Conservation (phyloP, 1,140 invertebrate genomes). For the Andricus grossulariae region DNA sequence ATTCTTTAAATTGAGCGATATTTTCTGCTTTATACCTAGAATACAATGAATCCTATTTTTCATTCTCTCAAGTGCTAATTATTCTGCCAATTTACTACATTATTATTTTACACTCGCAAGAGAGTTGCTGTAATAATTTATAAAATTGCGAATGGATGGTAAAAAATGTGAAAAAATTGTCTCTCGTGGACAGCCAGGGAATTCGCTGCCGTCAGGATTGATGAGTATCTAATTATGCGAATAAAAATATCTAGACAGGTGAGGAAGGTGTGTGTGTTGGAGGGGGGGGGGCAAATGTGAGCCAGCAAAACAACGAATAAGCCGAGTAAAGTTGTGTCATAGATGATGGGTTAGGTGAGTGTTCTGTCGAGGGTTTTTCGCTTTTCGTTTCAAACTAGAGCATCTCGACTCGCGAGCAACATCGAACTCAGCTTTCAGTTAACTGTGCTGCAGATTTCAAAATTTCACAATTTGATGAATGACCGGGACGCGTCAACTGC, state of each 20-base stretch:
- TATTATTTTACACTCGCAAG: neutral
- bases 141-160: neutral
- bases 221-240: constrained; percentile 65
- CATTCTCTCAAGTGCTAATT: too few species aligned
- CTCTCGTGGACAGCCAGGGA: constrained; percentile 15
- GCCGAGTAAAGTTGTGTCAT: constrained; percentile 25
- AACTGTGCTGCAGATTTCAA: constrained; percentile 61
- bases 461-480: constrained; percentile 64
- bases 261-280: neutral
- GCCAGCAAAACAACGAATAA: constrained; percentile 22
- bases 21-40: too few species aligned
- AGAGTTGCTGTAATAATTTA: neutral
- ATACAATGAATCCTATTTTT: too few species aligned
- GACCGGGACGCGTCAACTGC: constrained; percentile 39
- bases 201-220: constrained; percentile 54
- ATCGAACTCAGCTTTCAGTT: constrained; percentile 48
- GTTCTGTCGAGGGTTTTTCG: constrained; percentile 33
- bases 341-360: constrained; percentile 13
- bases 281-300: neutral
- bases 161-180: neutral
- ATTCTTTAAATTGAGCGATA: too few species aligned
- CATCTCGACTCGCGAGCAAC: constrained; percentile 21
- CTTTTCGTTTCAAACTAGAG: constrained; percentile 31
- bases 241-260: constrained; percentile 54
- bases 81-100: neutral